A percentile compares a stretch with the other conserved stretches of the same genome.
Evolutionary conservation across 2,888 invertebrate species (phyloP).

Genomic region (Lampropteryx suffumata): DNA sequence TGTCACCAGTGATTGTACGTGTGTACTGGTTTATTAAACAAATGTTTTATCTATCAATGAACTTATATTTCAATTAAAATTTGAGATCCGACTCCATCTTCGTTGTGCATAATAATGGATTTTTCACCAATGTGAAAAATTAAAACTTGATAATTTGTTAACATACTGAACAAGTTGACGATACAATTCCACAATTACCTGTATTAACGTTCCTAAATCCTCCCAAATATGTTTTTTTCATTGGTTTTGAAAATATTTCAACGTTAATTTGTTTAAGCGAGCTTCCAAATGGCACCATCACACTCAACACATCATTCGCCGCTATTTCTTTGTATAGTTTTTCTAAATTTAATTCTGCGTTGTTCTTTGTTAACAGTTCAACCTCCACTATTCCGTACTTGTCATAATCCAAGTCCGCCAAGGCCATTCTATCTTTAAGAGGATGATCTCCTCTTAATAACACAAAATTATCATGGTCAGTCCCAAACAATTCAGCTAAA

Average conservation of each 20-base stretch:
- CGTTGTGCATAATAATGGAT: too few relatives aligned
- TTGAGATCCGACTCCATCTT: too few relatives aligned
- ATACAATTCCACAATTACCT: conserved; percentile 59
- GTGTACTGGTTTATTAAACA: too few relatives aligned
- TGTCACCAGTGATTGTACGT: too few relatives aligned
- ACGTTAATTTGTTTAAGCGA: conserved; percentile 71
- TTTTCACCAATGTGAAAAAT: too few relatives aligned
- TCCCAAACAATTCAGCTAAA: conserved; percentile 81
- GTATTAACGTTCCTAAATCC: conserved; percentile 90
- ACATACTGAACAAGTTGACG: too few relatives aligned
- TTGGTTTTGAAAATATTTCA: conserved; percentile 73
- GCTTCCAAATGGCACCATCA: conserved; percentile 66
- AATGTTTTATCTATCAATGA: too few relatives aligned
- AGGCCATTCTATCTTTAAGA: conserved; percentile 67
- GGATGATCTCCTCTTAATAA: conserved; percentile 72
- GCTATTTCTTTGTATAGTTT: conserved; percentile 72
- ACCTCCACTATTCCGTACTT: conserved; percentile 75
- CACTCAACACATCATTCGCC: conserved; percentile 69
- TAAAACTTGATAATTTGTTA: too few relatives aligned
- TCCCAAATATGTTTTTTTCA: conserved; percentile 90
- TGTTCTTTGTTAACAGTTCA: conserved; percentile 69
- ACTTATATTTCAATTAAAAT: too few relatives aligned
- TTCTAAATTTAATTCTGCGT: conserved; percentile 63
- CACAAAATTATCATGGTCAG: conserved; percentile 74
- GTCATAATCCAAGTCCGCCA: conserved; percentile 73